These are phyloP conservation scores for Oxygymnocypris stewartii DNA, from an alignment of 2,113 vertebrate species.

Conservation along the genomic window DNA sequence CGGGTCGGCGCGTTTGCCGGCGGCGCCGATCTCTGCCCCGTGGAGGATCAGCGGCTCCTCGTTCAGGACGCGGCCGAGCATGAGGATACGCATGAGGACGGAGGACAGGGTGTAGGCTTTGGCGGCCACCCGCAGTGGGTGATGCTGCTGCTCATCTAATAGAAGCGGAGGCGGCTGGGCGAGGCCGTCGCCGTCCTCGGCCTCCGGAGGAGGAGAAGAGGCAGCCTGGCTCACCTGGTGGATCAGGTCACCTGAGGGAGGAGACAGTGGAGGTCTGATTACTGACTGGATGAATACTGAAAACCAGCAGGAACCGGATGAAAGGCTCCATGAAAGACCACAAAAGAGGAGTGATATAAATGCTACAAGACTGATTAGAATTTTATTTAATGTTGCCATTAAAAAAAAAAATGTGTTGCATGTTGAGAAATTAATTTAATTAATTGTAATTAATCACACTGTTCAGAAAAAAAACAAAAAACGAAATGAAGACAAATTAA, in stretches of 20 bases:
- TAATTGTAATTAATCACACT: too few species aligned
- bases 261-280: slow-evolving; percentile 7
- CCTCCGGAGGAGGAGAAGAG: slow-evolving; percentile 60
- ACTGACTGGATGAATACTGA: background rate
- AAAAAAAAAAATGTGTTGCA: too few species aligned
- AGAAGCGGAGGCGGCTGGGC: slow-evolving; percentile 36
- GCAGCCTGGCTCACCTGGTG: slow-evolving; percentile 86
- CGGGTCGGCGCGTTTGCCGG: slow-evolving; percentile 88
- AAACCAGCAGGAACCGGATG: background rate
- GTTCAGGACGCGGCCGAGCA: slow-evolving; percentile 91
- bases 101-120: slow-evolving; percentile 92
- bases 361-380: background rate
- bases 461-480: too few species aligned
- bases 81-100: slow-evolving; percentile 90
- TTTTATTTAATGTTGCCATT: background rate
- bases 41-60: slow-evolving; percentile 90
- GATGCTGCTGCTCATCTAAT: slow-evolving; percentile 58
- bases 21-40: slow-evolving; percentile 87
- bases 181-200: background rate
- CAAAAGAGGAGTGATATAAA: background rate
- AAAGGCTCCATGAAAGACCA: background rate
- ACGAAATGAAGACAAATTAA: too few species aligned
- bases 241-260: slow-evolving; percentile 86
- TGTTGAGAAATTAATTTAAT: too few species aligned
- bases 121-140: slow-evolving; percentile 82